phyloP scores from a whole-genome alignment of 2,797 vertebrate species.

The Amazona finschi region DNA sequence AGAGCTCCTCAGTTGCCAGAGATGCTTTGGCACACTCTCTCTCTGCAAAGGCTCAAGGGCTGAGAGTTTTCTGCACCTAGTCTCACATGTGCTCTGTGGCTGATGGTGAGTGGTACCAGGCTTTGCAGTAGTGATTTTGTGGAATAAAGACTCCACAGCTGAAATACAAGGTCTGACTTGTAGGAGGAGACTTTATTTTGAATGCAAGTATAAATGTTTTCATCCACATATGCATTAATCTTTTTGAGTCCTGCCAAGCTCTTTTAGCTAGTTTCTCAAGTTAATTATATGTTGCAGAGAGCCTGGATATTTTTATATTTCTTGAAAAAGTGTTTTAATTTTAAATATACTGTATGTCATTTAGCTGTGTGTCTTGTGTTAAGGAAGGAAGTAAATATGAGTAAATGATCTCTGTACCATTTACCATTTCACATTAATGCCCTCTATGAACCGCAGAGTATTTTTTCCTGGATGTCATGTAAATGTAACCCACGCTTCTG shows the following conservation, averaged over 20 bases:
- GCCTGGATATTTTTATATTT: conserved; percentile 13
- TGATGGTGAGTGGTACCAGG: rapidly evolving
- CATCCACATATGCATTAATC: not conserved
- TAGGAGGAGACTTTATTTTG: not conserved
- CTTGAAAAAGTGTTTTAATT: conserved; percentile 32
- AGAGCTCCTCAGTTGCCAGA: not conserved
- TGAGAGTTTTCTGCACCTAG: not conserved
- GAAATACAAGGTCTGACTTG: not conserved
- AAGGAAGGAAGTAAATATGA: not conserved
- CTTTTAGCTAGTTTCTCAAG: conserved; percentile 34
- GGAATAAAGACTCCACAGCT: not conserved
- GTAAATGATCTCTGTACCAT: not conserved
- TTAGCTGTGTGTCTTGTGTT: not conserved
- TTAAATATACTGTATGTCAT: not conserved
- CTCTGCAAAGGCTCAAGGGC: not conserved
- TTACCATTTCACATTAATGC: not conserved
- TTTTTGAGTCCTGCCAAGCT: not conserved
- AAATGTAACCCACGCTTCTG: not conserved
- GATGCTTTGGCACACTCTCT: rapidly evolving
- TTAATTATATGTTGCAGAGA: conserved; percentile 16
- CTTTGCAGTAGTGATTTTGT: not conserved
- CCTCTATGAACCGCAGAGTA: not conserved
- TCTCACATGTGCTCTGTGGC: not conserved
- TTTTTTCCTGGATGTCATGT: not conserved
- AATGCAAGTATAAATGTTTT: conserved; percentile 1